Evolutionary conservation across 2,113 vertebrate genomes (phyloP).

Genomic region (Prochilodus magdalenae): DNA sequence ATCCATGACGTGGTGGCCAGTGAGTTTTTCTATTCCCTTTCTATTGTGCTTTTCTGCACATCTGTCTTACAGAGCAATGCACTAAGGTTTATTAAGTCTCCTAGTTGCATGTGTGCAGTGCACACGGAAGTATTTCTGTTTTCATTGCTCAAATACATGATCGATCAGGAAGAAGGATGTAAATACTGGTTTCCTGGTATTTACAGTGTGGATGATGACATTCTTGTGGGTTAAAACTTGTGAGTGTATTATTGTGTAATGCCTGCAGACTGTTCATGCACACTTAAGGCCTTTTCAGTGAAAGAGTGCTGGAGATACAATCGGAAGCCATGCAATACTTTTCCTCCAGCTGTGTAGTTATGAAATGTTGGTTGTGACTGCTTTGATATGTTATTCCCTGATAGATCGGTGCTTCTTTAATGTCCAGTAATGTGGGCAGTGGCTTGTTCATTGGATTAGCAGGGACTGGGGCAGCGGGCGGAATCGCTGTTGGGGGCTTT

Average conservation of each 20-base stretch:
- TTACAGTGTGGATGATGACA: neutral
- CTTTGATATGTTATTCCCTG: slow-evolving; percentile 9
- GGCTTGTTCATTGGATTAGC: slow-evolving; percentile 91
- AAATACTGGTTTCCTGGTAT: neutral
- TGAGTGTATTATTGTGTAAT: neutral
- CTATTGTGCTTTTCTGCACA: neutral
- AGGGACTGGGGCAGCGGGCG: slow-evolving; percentile 91
- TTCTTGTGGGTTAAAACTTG: neutral
- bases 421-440: slow-evolving; percentile 97
- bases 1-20: slow-evolving; percentile 95
- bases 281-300: neutral
- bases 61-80: neutral
- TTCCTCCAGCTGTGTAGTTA: too few relatives aligned
- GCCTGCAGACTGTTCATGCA: neutral
- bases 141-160: neutral
- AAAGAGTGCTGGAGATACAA: neutral
- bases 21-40: slow-evolving; percentile 74
- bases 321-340: neutral
- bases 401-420: slow-evolving; percentile 94
- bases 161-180: slow-evolving; percentile 6
- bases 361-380: too few relatives aligned
- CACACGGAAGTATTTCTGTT: slow-evolving; percentile 24
- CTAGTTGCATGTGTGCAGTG: neutral
- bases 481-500: slow-evolving; percentile 91
- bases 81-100: neutral